Conservation (phyloP, 2,888 invertebrate species). For the Eucera pruinosa region DNA sequence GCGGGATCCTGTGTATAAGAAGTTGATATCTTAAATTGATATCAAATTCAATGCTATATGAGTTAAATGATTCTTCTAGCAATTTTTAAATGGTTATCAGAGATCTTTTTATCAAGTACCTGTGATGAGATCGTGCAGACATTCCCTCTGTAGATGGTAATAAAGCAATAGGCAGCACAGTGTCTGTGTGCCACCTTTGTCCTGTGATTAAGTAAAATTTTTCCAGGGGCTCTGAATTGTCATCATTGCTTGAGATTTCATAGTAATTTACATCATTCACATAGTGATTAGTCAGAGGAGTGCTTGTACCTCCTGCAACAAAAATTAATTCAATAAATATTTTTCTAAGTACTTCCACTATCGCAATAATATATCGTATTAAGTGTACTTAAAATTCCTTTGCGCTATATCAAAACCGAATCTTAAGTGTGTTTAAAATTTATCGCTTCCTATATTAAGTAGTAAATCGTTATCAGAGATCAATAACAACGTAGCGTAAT, state of each 20-base stretch:
- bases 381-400: neutral
- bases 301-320: slow-evolving; percentile 74
- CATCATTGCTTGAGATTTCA: slow-evolving; percentile 70
- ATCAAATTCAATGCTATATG: neutral
- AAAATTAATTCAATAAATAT: neutral
- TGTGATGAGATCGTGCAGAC: slow-evolving; percentile 82
- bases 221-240: slow-evolving; percentile 72
- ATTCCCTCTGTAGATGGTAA: slow-evolving; percentile 81
- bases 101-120: slow-evolving; percentile 64
- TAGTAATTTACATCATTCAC: slow-evolving; percentile 72
- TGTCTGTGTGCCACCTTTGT: slow-evolving; percentile 78
- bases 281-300: slow-evolving; percentile 72
- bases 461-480: neutral
- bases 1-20: slow-evolving; percentile 77
- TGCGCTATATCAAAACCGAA: neutral
- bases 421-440: too few species aligned
- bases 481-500: neutral
- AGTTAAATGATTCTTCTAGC: neutral
- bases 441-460: neutral
- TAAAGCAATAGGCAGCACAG: slow-evolving; percentile 78
- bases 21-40: slow-evolving; percentile 13
- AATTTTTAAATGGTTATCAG: neutral
- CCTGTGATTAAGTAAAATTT: slow-evolving; percentile 77
- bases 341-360: neutral
- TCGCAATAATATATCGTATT: neutral